Evolutionary conservation across 2,888 invertebrate genomes (phyloP), one percentile per base, ranked within the genome.

Genomic region (Dendrolimus houi): DNA sequence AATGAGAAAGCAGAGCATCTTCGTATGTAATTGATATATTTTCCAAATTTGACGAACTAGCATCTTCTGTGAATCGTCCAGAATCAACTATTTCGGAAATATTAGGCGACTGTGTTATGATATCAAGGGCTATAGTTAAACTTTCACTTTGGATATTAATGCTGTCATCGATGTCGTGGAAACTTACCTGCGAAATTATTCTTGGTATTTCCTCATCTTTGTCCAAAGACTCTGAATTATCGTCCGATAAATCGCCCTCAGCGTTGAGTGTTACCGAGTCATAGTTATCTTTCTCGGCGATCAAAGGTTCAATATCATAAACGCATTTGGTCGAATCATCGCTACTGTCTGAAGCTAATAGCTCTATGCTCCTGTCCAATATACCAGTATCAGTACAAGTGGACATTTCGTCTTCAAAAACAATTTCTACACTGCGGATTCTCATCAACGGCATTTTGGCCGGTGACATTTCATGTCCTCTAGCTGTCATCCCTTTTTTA

Each of bases 371-470:
- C 54, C 80, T 76, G 58, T 88, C 89, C 10, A 87, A 64, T 10
- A 84, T 64, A 3, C 77, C 83, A 0, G 83, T 83, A 60, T 88
- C 87, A 0, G 84, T 83, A 63, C 85, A 88, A 52, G 87, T 76
- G 42, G 89, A 88, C 78, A 89, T 78, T 74, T 89, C 90, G 57
- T 89, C 89, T 66, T 90, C 88, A 66, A 89, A 90, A 1, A 89
- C 85, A 10, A 90, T 90, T 73, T 90, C 89, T 58, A 90, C 88
- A 67, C 90, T 90, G 57, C 88, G 71, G 58, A 89, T 90, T 61
- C 89, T 81, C 87, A 89, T 87, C 8, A 89, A 75, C 6, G 89
- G 88, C 78, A 88, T 85, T 69, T 86, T 89, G 8, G 78, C 71
- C 0, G 87, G 89, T 2, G 89, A 87, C 53, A 89, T 77, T 65